Conservation (phyloP, 2,797 vertebrate species). For the Spinibarbus caldwelli region DNA sequence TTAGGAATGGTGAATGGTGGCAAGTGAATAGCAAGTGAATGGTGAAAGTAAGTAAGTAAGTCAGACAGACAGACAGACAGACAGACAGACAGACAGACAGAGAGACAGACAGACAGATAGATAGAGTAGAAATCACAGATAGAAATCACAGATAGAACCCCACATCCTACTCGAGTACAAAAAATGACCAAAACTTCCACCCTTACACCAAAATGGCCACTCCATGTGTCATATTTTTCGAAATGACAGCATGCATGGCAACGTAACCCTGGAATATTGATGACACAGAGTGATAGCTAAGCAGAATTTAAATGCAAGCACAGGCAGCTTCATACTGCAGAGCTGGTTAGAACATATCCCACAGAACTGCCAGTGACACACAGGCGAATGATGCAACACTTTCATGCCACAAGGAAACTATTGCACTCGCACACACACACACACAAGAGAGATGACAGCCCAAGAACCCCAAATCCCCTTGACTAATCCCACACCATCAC, state of each 20-base stretch:
- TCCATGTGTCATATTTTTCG: background rate
- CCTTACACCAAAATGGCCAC: background rate
- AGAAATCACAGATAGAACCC: too few relatives aligned
- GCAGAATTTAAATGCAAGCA: slow-evolving; percentile 35
- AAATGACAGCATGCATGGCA: background rate
- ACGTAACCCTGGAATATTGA: slow-evolving; percentile 24
- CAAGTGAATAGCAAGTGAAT: too few relatives aligned
- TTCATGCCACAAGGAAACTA: slow-evolving; percentile 81
- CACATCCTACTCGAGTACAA: too few relatives aligned
- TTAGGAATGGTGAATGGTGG: too few relatives aligned
- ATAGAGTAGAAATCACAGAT: too few relatives aligned
- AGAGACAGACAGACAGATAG: too few relatives aligned
- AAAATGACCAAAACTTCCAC: background rate
- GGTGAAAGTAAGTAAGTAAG: too few relatives aligned
- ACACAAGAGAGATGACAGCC: slow-evolving; percentile 45
- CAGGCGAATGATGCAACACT: slow-evolving; percentile 81
- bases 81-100: too few relatives aligned
- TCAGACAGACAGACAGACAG: too few relatives aligned
- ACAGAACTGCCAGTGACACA: slow-evolving; percentile 41
- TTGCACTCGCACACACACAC: slow-evolving; percentile 68
- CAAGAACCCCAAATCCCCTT: slow-evolving; percentile 49
- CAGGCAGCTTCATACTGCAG: slow-evolving; percentile 29
- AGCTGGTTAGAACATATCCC: slow-evolving; percentile 45
- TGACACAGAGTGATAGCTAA: slow-evolving; percentile 45
- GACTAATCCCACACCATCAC: slow-evolving; percentile 54